Conservation (phyloP, 2,797 vertebrate genomes). For the Gallinago stenura region DNA sequence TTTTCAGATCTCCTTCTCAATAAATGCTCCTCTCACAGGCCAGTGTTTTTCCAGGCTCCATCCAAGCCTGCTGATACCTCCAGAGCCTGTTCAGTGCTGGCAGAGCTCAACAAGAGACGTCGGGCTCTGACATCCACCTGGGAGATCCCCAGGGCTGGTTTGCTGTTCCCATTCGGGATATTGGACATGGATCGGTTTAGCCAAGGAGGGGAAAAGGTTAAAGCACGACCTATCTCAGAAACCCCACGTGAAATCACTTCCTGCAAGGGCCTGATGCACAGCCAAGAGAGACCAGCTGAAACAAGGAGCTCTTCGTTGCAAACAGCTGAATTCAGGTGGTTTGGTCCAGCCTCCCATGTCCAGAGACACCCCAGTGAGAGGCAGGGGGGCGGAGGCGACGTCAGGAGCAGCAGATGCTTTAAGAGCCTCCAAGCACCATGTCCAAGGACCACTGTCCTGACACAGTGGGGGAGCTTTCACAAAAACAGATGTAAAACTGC, state of each 20-base stretch:
- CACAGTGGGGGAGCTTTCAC: background rate
- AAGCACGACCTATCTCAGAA: rapidly evolving
- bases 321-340: background rate
- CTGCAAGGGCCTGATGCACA: background rate
- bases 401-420: background rate
- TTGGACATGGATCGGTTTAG: rapidly evolving
- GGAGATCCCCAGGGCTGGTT: background rate
- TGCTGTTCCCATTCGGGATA: background rate
- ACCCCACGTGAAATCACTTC: background rate
- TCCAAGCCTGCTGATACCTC: background rate
- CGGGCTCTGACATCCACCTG: rapidly evolving
- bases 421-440: background rate
- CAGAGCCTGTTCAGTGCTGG: background rate
- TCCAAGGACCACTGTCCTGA: background rate
- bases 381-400: rapidly evolving
- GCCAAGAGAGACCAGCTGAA: background rate
- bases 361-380: background rate
- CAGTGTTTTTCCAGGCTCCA: background rate
- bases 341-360: too few species aligned
- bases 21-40: background rate
- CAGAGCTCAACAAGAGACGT: rapidly evolving
- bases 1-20: background rate
- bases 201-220: background rate
- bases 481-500: background rate
- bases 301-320: background rate